Conservation (phyloP, 2,888 invertebrate genomes). For the Drosophila anceps region DNA sequence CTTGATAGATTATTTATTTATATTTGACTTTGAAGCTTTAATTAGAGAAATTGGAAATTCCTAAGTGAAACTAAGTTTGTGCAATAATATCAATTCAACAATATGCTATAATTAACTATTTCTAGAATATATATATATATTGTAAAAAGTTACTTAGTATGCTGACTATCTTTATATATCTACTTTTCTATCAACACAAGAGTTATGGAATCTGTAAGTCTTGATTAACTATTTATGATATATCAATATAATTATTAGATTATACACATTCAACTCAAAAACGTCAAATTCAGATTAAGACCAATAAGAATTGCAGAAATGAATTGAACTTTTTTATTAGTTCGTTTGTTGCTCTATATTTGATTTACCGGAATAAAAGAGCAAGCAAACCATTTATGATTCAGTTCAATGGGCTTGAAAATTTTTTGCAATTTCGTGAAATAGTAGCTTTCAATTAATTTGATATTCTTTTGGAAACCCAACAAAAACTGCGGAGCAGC, state of each 20-base stretch:
- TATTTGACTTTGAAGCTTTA: no score
- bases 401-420: slow-evolving; percentile 69
- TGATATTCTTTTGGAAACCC: slow-evolving; percentile 47
- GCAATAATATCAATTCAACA: no score
- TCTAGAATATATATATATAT: no score
- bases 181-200: background rate
- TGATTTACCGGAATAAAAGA: slow-evolving; percentile 45
- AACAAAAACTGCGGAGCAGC: slow-evolving; percentile 54
- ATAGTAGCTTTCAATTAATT: slow-evolving; percentile 64
- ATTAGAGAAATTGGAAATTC: no score
- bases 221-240: background rate
- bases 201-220: background rate
- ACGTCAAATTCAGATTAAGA: background rate
- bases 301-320: background rate
- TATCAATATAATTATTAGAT: background rate
- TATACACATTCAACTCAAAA: background rate
- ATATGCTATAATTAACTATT: no score
- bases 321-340: background rate
- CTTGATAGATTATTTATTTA: no score
- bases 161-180: background rate
- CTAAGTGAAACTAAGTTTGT: no score
- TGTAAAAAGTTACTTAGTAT: no score
- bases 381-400: slow-evolving; percentile 63
- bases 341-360: slow-evolving; percentile 22
- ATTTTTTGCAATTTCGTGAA: slow-evolving; percentile 67